A percentile compares a stretch with the other conserved stretches of the same genome.
These are phyloP conservation scores for Drosophila ambigua DNA, from an alignment of 1,140 invertebrate genomes.

Conservation along the genomic window DNA sequence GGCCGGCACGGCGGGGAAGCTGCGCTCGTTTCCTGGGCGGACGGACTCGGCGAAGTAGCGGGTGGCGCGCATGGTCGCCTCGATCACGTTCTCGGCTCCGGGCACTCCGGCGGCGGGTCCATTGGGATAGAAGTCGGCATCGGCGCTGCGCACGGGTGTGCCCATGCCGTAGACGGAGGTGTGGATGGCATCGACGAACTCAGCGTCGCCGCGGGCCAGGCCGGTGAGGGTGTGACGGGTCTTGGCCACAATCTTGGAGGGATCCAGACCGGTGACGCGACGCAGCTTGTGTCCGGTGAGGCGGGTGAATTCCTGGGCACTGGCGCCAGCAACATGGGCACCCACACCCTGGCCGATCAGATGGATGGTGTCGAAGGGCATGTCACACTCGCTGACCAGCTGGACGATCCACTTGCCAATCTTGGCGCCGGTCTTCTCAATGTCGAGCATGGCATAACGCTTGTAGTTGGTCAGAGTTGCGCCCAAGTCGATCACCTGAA, in stretches of 20 bases:
- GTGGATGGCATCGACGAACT: slow-evolving; percentile 89
- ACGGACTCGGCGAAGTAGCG: slow-evolving; percentile 87
- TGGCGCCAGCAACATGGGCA: slow-evolving; percentile 85
- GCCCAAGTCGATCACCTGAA: slow-evolving; percentile 66
- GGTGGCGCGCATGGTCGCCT: slow-evolving; percentile 87
- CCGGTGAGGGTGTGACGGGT: slow-evolving; percentile 84
- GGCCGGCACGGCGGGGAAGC: slow-evolving; percentile 74
- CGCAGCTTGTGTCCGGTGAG: slow-evolving; percentile 84
- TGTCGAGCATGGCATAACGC: slow-evolving; percentile 63
- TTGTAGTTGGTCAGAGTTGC: slow-evolving; percentile 63
- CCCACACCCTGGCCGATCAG: slow-evolving; percentile 71
- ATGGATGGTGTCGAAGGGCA: slow-evolving; percentile 77
- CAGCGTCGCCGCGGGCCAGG: slow-evolving; percentile 85
- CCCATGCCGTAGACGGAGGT: slow-evolving; percentile 90
- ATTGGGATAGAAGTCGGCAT: slow-evolving; percentile 92
- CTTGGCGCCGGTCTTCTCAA: slow-evolving; percentile 61
- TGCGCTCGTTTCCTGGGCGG: slow-evolving; percentile 80
- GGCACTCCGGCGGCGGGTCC: slow-evolving; percentile 84
- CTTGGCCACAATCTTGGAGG: slow-evolving; percentile 87
- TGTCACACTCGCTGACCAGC: slow-evolving; percentile 61
- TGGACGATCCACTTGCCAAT: slow-evolving; percentile 62
- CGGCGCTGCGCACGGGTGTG: slow-evolving; percentile 87
- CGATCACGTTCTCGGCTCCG: slow-evolving; percentile 85
- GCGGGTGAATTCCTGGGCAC: slow-evolving; percentile 87
- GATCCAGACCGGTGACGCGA: slow-evolving; percentile 89